A percentile compares a stretch with the other conserved stretches of the same genome.
phyloP scores from a whole-genome alignment of 2,113 vertebrate genomes.

The Macrotus californicus region DNA sequence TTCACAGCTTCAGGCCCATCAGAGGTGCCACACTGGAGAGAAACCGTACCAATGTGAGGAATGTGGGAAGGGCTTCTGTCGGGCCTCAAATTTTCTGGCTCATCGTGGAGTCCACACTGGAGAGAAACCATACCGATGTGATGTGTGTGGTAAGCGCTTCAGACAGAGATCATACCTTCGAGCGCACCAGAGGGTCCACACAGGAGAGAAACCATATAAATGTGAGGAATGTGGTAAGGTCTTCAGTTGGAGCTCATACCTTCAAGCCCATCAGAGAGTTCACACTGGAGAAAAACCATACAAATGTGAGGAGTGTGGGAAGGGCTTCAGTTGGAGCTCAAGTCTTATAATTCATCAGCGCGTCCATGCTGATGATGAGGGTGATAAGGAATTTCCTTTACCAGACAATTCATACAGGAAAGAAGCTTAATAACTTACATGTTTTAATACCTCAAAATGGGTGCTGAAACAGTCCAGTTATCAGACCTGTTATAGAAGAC shows the following conservation, averaged over 20 bases:
- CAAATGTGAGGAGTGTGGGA: constrained; percentile 68
- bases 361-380: constrained; percentile 35
- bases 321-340: constrained; percentile 68
- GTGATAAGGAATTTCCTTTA: not conserved
- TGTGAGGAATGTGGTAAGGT: constrained; percentile 70
- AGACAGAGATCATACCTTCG: constrained; percentile 67
- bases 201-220: constrained; percentile 65
- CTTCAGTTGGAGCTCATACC: constrained; percentile 68
- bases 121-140: constrained; percentile 64
- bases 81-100: constrained; percentile 65
- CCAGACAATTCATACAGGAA: not conserved
- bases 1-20: constrained; percentile 64
- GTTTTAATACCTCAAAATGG: not conserved
- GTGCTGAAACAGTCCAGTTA: not conserved
- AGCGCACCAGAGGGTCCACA: constrained; percentile 67
- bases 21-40: constrained; percentile 67
- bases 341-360: constrained; percentile 69
- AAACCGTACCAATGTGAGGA: constrained; percentile 65
- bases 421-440: not conserved
- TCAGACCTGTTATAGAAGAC: not conserved
- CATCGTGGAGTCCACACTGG: constrained; percentile 66
- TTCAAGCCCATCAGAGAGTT: constrained; percentile 64
- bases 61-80: constrained; percentile 67
- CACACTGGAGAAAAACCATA: constrained; percentile 70
- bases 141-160: constrained; percentile 66